Percentiles rank a stretch among this genome's conserved stretches.
phyloP scores from a whole-genome alignment of 2,888 invertebrate species.

The Ectemnius lituratus region DNA sequence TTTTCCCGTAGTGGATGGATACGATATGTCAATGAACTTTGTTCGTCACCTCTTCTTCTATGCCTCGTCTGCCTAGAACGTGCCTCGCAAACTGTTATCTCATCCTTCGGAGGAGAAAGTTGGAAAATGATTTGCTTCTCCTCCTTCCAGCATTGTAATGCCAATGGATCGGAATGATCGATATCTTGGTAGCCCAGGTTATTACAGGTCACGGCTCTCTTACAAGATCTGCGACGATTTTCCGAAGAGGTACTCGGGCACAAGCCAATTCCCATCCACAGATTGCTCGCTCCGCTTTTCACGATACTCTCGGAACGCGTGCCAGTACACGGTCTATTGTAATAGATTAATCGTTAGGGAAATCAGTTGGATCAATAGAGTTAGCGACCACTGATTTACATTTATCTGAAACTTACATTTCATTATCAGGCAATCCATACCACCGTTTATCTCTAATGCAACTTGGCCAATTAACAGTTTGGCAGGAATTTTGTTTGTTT shows the following conservation, averaged over 20 bases:
- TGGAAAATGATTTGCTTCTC: not conserved
- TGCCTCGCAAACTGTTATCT: not conserved
- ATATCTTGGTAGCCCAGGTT: constrained; percentile 4
- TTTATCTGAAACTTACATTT: too few species aligned
- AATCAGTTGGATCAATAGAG: too few species aligned
- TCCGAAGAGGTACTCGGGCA: constrained; percentile 1
- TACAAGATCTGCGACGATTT: constrained; percentile 11
- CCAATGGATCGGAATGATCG: not conserved
- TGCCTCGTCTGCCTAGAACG: too few species aligned
- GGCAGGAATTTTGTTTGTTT: constrained; percentile 55
- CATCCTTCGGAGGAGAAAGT: not conserved
- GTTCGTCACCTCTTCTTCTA: not conserved
- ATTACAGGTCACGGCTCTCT: constrained; percentile 27
- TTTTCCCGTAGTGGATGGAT: not conserved
- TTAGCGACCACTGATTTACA: too few species aligned
- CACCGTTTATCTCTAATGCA: constrained; percentile 63
- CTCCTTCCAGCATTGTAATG: not conserved
- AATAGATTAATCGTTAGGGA: too few species aligned
- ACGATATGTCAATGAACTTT: not conserved
- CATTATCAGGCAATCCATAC: constrained; percentile 47
- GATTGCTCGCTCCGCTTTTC: constrained; percentile 29
- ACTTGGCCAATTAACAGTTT: constrained; percentile 56
- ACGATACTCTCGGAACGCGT: too few species aligned
- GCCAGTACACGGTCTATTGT: too few species aligned
- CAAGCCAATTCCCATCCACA: constrained; percentile 56